Evolutionary conservation across 2,797 vertebrate genomes (phyloP).

Genomic region (Emys orbicularis): DNA sequence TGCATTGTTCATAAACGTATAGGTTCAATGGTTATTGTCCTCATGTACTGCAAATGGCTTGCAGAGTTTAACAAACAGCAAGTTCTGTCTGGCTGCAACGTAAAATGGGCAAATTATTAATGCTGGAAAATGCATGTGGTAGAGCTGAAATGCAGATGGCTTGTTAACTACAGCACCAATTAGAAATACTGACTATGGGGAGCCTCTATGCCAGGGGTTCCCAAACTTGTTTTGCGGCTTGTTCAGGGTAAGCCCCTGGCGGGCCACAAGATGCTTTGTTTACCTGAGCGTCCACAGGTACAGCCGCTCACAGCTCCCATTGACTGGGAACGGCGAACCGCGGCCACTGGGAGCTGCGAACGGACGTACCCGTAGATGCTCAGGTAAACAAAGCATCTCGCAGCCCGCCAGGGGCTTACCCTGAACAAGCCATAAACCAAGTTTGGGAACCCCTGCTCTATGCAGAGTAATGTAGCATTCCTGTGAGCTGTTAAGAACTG

Average conservation of each 20-base stretch:
- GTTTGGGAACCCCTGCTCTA: background rate
- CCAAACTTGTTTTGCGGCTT: too few relatives aligned
- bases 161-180: background rate
- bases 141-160: background rate
- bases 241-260: too few relatives aligned
- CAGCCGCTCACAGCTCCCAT: too few relatives aligned
- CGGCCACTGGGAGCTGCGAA: too few relatives aligned
- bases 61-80: background rate
- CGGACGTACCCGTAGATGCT: too few relatives aligned
- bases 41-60: background rate
- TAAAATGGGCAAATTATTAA: background rate
- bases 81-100: background rate
- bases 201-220: background rate
- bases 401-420: too few relatives aligned
- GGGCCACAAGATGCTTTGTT: too few relatives aligned
- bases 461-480: background rate
- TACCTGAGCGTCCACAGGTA: too few relatives aligned
- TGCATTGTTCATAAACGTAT: background rate
- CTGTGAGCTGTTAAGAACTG: accelerated
- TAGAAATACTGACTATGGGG: background rate
- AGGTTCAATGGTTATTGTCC: background rate
- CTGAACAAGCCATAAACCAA: too few relatives aligned
- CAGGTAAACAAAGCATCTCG: too few relatives aligned
- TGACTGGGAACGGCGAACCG: too few relatives aligned
- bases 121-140: background rate